Base-by-base conservation (phyloP, 2,797 vertebrate species). In the Eleutherodactylus coqui region DNA sequence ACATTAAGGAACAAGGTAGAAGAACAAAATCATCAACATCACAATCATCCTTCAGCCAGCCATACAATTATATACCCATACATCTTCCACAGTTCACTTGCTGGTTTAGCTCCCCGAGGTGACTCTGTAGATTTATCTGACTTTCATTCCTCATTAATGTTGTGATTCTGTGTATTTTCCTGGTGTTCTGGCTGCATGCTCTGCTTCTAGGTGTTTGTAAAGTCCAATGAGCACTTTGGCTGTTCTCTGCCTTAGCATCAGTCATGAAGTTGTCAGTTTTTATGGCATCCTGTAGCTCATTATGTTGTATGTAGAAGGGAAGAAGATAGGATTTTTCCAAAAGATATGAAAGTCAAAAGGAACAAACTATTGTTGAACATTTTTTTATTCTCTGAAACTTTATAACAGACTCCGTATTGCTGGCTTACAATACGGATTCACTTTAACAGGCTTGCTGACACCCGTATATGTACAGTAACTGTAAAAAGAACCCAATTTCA, bases 141-240 rank as follows among this genome's bases (percentile, higher is more conserved):
- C 45, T 75, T 81, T 47, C 58, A 75, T 86, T 75, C 29, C 62
- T 86, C 85, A 79, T 85, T 85, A 85, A 75, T 80, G 84, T 80
- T 85, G 32, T 51, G 55, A 86, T 81, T 81, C 32, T 86, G 32
- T 41, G n/a, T 72, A 55, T 80, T 75, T 73, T 86, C 64, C 43
- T 64, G 41, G 60, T 75, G 78, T 81, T 86, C 69, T 81, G 49
- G 53, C 69, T 81, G 78, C 78, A 53, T 51, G 85, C 85, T 81
- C 70, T 67, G 69, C 55, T 75, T 53, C 78, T 81, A 86, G 78
- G 69, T 86, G 78, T 75, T 86, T 85, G 84, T 85, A 85, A 85
- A 85, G 84, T 85, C 77, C 84, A 85, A 73, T 80, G 84, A 80
- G 77, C 43, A 60, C 69, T 85, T 75, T 67, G 72, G 78, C 27